These are phyloP conservation scores for Macrosiphum euphorbiae DNA, from an alignment of 2,888 invertebrate species.

Conservation along the genomic window DNA sequence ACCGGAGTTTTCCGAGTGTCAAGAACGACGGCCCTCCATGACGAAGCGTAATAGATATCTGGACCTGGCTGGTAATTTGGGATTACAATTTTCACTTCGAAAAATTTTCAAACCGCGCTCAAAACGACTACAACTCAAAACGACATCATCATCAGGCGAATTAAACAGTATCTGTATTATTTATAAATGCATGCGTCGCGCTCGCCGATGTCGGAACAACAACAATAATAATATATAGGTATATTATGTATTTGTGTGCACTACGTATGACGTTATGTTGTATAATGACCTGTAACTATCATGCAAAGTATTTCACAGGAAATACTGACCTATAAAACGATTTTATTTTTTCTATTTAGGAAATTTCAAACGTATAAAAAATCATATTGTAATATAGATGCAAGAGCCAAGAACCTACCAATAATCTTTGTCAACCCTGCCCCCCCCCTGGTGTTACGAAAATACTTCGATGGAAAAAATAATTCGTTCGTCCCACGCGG, in stretches of 20 bases:
- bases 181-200: neutral
- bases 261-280: neutral
- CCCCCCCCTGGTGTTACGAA: neutral
- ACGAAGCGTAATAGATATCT: neutral
- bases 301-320: neutral
- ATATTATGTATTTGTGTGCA: neutral
- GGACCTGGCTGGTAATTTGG: neutral
- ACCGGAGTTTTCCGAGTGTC: neutral
- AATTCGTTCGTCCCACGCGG: neutral
- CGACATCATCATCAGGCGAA: neutral
- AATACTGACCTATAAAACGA: conserved; percentile 3
- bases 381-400: neutral
- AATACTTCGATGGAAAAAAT: neutral
- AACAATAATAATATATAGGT: neutral
- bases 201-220: neutral
- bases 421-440: neutral
- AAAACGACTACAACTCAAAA: neutral
- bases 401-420: neutral
- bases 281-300: neutral
- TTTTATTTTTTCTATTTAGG: neutral
- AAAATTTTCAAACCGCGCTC: neutral
- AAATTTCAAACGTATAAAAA: neutral
- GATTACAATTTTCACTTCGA: neutral
- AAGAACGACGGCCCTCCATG: neutral
- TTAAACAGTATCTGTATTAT: neutral